Percentiles rank a stretch among this genome's conserved stretches.
Conservation (phyloP, 2,888 invertebrate species). For the Listrodromus nycthemerus region DNA sequence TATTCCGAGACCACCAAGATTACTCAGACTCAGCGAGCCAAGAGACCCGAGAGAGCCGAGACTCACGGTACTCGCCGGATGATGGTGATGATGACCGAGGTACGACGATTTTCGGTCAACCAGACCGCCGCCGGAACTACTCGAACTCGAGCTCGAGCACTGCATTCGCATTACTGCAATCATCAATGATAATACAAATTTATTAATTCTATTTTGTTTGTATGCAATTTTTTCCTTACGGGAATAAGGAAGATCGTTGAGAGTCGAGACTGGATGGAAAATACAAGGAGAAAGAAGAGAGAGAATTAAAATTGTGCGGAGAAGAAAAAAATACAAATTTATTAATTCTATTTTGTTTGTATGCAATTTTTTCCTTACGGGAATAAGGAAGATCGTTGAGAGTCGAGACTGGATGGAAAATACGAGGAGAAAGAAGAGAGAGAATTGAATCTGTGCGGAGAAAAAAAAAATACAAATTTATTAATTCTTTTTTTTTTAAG, state of each 20-base stretch:
- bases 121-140: constrained; percentile 78
- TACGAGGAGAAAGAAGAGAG: too few relatives aligned
- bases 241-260: too few relatives aligned
- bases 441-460: too few relatives aligned
- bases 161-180: constrained; percentile 80
- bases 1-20: constrained; percentile 78
- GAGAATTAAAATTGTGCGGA: background rate
- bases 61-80: constrained; percentile 74
- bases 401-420: too few relatives aligned
- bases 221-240: too few relatives aligned
- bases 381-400: too few relatives aligned
- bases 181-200: constrained; percentile 31
- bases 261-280: background rate
- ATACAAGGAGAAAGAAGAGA: background rate
- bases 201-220: background rate
- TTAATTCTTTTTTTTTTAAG: background rate
- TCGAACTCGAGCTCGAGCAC: constrained; percentile 78
- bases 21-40: constrained; percentile 78
- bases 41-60: constrained; percentile 78
- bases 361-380: too few relatives aligned
- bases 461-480: too few relatives aligned
- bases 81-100: constrained; percentile 75
- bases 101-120: constrained; percentile 81
- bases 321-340: constrained; percentile 8
- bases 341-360: too few relatives aligned